These are phyloP conservation scores for Mylabris sibirica DNA, from an alignment of 2,888 invertebrate species.

Conservation along the genomic window DNA sequence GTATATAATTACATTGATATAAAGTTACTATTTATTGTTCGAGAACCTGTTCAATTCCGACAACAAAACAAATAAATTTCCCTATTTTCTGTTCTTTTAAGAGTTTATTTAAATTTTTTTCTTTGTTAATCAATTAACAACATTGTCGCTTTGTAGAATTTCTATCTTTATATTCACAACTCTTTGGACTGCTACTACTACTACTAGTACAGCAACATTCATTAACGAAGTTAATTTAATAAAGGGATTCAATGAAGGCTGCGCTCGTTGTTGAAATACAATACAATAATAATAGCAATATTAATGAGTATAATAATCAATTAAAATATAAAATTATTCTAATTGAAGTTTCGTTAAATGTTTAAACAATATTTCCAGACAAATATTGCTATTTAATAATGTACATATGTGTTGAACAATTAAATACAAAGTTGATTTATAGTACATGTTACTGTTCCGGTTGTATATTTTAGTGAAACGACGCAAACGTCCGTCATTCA, in stretches of 20 bases:
- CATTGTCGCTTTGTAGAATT: background rate
- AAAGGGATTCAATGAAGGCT: background rate
- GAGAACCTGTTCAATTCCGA: background rate
- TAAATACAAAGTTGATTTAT: constrained; percentile 17
- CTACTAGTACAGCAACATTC: background rate
- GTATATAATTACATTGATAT: background rate
- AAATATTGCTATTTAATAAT: background rate
- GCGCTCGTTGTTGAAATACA: background rate
- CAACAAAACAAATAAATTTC: background rate
- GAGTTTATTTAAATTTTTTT: background rate
- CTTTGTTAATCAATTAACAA: background rate
- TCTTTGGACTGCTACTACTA: background rate
- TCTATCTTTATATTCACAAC: background rate
- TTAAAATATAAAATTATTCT: background rate
- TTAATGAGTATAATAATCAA: background rate
- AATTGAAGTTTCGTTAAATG: background rate
- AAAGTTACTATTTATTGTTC: background rate
- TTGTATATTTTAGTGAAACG: constrained; percentile 6
- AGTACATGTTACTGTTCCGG: constrained; percentile 7
- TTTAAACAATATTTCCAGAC: background rate
- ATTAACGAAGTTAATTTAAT: constrained; percentile 5
- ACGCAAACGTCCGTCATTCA: constrained; percentile 18
- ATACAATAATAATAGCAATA: constrained; percentile 6
- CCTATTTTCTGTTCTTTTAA: background rate
- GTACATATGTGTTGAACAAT: constrained; percentile 12